These are phyloP conservation scores for Lasioglossum marginatum DNA, from an alignment of 2,888 invertebrate species.

Conservation along the genomic window DNA sequence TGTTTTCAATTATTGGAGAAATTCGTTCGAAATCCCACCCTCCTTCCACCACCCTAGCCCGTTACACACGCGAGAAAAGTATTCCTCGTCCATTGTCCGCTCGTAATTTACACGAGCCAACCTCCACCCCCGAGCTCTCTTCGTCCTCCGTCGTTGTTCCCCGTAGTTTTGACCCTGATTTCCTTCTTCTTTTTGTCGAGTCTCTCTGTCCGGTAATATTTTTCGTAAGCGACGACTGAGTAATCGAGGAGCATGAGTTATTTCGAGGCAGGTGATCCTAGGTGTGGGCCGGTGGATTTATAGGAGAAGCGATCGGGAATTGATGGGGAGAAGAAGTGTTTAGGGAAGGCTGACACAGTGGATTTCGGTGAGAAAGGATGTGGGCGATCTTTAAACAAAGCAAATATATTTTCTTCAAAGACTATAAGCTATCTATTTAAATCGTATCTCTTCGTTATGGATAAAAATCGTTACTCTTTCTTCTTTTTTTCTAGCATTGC, in stretches of 20 bases:
- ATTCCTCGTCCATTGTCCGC: constrained; percentile 15
- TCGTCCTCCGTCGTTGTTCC: neutral
- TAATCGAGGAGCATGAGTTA: constrained; percentile 31
- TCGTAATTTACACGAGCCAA: constrained; percentile 31
- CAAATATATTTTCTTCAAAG: neutral
- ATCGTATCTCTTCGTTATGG: too few relatives aligned
- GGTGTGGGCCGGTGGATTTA: neutral
- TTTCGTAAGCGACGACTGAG: constrained; percentile 11
- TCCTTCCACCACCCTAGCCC: neutral
- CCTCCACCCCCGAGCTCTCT: neutral
- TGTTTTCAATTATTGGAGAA: constrained; percentile 71
- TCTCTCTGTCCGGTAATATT: neutral
- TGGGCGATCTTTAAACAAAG: neutral
- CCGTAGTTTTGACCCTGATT: constrained; percentile 3
- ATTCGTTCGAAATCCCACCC: constrained; percentile 55
- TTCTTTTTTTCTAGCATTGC: too few relatives aligned
- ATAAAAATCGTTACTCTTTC: too few relatives aligned
- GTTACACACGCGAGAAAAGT: constrained; percentile 37
- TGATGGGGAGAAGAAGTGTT: neutral
- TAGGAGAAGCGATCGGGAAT: constrained; percentile 14
- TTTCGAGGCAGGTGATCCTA: constrained; percentile 3
- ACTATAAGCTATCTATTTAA: too few relatives aligned
- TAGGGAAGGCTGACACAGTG: neutral
- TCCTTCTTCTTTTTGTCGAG: neutral
- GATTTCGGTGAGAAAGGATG: neutral